Conservation (phyloP, 2,888 invertebrate species). For the Caenorhabditis sp. region DNA sequence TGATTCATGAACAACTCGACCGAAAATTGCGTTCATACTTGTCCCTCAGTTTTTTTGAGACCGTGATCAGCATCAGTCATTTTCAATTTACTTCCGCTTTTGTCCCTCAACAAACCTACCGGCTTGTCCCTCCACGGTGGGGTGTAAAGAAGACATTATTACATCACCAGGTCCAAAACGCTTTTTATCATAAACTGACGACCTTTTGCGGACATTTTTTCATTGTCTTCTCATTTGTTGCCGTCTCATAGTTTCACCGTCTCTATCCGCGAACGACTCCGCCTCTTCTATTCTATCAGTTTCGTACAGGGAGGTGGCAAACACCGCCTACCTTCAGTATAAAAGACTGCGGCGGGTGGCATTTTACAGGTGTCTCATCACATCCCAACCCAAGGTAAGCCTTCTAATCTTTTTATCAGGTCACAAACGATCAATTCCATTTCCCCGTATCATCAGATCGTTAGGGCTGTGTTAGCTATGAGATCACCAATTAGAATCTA, state of each 20-base stretch:
- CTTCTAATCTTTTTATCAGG: slow-evolving; percentile 25
- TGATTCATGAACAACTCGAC: slow-evolving; percentile 33
- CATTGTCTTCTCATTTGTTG: slow-evolving; percentile 45
- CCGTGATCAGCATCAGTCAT: slow-evolving; percentile 39
- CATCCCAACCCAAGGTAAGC: slow-evolving; percentile 52
- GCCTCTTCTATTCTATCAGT: slow-evolving; percentile 27
- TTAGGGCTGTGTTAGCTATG: neutral
- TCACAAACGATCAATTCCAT: no score
- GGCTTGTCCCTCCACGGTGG: slow-evolving; percentile 30
- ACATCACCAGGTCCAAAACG: slow-evolving; percentile 48
- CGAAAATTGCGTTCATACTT: slow-evolving; percentile 38
- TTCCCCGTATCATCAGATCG: neutral
- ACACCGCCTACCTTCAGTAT: slow-evolving; percentile 55
- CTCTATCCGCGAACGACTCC: slow-evolving; percentile 47
- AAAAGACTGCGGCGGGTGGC: slow-evolving; percentile 39
- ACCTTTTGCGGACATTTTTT: slow-evolving; percentile 53
- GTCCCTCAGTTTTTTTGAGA: no score
- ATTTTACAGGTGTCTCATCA: slow-evolving; percentile 53
- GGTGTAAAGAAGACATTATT: slow-evolving; percentile 44
- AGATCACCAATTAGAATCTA: slow-evolving; percentile 2
- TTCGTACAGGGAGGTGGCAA: slow-evolving; percentile 31
- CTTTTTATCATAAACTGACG: slow-evolving; percentile 53
- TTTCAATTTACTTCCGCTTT: slow-evolving; percentile 40
- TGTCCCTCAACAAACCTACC: slow-evolving; percentile 43
- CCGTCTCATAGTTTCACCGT: slow-evolving; percentile 40